Base-by-base conservation (phyloP, 2,888 invertebrate species). In the Drosophila anceps region DNA sequence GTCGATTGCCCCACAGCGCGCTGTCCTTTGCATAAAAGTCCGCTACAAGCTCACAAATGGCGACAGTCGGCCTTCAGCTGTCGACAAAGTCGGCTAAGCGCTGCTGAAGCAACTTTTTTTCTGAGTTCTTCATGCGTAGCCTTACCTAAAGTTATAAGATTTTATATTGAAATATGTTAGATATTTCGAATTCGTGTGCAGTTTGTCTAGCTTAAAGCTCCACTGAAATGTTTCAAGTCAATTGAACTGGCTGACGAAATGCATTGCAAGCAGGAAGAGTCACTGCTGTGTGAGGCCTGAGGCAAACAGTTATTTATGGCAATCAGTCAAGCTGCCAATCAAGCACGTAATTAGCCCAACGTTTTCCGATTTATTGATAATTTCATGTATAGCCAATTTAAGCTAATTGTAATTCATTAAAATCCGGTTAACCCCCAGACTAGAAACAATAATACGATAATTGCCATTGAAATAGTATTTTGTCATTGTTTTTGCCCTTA, bases 11-110 rank as follows among this genome's bases (percentile, higher is more conserved):
- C 6, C 44, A 9, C 44, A 46, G 2, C 24, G 13, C 20, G 27
- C 5, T 46, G 27, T 50, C 15, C n/a, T 20, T 3, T 37, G 20
- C 31, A 76, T 84, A 87, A 84, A 87, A 84, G 63, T 43, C 48
- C 55, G 51, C 20, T 7, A 29, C 53, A 37, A 18, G 15, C 9
- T 8, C 31, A 18, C 10, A 43, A 72, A 20, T 44, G 53, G 31
- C 62, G 44, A 33, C 77, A 87, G 82, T 87, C 82, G 69, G 44
- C 58, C 53, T 39, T 69, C 62, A 76, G 61, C 71, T 59, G 43
- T 31, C 82, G 55, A 58, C n/a, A 48, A n/a, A 7, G 63, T n/a
- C 55, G 65, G 79, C 46, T 37, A 57, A 20, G 53, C 41, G 33
- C 37, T 44, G 48, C 39, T 68, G 51, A 2, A 4, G 15, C 60